These are phyloP conservation scores for Riptortus pedestris DNA, from an alignment of 1,140 invertebrate genomes.

Conservation along the genomic window DNA sequence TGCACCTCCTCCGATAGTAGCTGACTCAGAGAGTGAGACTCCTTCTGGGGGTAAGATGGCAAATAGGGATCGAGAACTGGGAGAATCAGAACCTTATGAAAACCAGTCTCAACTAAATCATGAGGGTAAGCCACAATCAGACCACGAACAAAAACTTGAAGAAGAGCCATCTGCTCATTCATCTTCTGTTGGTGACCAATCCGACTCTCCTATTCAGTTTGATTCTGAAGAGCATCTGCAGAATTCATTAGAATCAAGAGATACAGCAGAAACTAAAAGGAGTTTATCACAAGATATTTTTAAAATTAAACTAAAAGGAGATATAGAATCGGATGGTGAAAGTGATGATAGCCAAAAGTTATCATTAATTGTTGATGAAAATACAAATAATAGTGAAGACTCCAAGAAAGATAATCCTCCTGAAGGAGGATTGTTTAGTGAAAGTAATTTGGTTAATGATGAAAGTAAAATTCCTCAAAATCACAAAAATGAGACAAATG, in stretches of 20 bases:
- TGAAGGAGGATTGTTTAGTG: not conserved
- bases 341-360: conserved; percentile 49
- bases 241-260: not conserved
- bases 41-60: too few relatives aligned
- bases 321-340: conserved; percentile 42
- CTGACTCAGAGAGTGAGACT: not conserved
- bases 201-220: not conserved
- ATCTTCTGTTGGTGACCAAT: too few relatives aligned
- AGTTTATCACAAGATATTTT: conserved; percentile 36
- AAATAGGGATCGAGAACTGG: too few relatives aligned
- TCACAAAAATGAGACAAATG: conserved; percentile 28
- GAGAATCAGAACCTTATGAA: not conserved
- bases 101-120: not conserved
- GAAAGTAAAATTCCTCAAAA: not conserved
- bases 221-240: not conserved
- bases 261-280: not conserved
- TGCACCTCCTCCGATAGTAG: not conserved
- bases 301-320: conserved; percentile 41
- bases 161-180: not conserved
- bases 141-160: not conserved
- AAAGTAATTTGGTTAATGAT: conserved; percentile 1
- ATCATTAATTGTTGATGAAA: conserved; percentile 37
- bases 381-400: conserved; percentile 18
- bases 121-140: not conserved
- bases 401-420: conserved; percentile 17